Evolutionary conservation across 2,888 invertebrate genomes (phyloP).

Genomic region (Dryococelus australis): DNA sequence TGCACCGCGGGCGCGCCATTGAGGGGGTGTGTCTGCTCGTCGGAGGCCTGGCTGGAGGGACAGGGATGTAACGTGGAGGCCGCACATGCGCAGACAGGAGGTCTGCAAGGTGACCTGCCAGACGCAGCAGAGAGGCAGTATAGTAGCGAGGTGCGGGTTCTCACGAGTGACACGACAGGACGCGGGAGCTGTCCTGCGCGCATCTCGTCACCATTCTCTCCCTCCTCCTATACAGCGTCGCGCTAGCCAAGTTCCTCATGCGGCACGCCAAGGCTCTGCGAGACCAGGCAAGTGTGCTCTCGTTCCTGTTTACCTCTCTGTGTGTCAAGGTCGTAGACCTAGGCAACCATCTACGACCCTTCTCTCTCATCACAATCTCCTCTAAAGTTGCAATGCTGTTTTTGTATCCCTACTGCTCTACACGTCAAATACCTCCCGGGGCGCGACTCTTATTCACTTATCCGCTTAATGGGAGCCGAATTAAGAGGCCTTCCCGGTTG

Average conservation of each 20-base stretch:
- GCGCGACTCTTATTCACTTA: no score
- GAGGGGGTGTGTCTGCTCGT: not conserved
- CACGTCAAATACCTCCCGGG: no score
- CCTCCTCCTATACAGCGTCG: not conserved
- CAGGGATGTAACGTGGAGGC: not conserved
- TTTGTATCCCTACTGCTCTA: no score
- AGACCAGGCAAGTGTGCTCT: slow-evolving; percentile 30
- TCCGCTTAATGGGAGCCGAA: no score
- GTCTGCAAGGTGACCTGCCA: not conserved
- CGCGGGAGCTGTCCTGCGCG: not conserved
- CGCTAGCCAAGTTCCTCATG: slow-evolving; percentile 23
- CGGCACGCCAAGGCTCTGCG: slow-evolving; percentile 30
- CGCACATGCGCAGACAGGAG: not conserved
- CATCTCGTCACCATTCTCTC: not conserved
- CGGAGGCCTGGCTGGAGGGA: no score
- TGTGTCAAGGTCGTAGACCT: no score
- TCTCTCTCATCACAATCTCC: no score
- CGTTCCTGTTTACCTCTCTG: no score
- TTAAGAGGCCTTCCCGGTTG: no score
- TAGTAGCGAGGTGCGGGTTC: not conserved
- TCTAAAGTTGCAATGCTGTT: no score
- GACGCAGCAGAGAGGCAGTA: no score
- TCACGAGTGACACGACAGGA: not conserved
- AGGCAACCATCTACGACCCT: no score
- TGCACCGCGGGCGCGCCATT: slow-evolving; percentile 3